Conservation (phyloP, 1,140 invertebrate species). For the Nylanderia fulva region DNA sequence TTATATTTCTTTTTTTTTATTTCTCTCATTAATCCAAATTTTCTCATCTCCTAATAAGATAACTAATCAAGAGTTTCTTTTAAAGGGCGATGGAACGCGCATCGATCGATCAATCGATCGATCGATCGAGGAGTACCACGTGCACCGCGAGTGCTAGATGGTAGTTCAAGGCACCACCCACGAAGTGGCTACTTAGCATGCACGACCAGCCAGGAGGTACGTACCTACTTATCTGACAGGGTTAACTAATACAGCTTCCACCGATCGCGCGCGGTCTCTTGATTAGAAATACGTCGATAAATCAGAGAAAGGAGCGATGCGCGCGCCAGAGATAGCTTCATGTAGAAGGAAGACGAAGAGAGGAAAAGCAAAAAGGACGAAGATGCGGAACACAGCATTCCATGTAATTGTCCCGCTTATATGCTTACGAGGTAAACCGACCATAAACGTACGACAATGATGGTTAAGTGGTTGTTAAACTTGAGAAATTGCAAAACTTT, state of each 20-base stretch:
- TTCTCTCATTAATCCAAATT: background rate
- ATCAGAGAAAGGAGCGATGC: slow-evolving; percentile 58
- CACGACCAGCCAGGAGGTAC: slow-evolving; percentile 76
- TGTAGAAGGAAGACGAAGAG: background rate
- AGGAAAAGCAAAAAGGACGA: background rate
- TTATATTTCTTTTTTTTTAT: background rate
- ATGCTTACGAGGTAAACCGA: slow-evolving; percentile 4
- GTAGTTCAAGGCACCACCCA: slow-evolving; percentile 75
- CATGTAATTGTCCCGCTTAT: slow-evolving; percentile 38
- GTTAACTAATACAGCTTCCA: slow-evolving; percentile 83
- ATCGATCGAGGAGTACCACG: slow-evolving; percentile 70
- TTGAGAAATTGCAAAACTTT: background rate
- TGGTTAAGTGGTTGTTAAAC: slow-evolving; percentile 1
- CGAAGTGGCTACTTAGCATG: slow-evolving; percentile 83
- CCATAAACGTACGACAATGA: slow-evolving; percentile 21
- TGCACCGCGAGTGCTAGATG: slow-evolving; percentile 62
- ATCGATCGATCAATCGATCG: slow-evolving; percentile 65
- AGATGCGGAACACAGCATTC: slow-evolving; percentile 14
- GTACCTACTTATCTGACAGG: slow-evolving; percentile 82
- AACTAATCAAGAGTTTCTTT: slow-evolving; percentile 67
- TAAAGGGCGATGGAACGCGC: slow-evolving; percentile 55
- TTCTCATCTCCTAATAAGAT: background rate
- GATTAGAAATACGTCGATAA: slow-evolving; percentile 82
- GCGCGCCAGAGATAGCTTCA: slow-evolving; percentile 36
- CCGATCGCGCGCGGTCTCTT: slow-evolving; percentile 72